Evolutionary conservation across 2,888 invertebrate species (phyloP).

Genomic region (Eucera pruinosa): DNA sequence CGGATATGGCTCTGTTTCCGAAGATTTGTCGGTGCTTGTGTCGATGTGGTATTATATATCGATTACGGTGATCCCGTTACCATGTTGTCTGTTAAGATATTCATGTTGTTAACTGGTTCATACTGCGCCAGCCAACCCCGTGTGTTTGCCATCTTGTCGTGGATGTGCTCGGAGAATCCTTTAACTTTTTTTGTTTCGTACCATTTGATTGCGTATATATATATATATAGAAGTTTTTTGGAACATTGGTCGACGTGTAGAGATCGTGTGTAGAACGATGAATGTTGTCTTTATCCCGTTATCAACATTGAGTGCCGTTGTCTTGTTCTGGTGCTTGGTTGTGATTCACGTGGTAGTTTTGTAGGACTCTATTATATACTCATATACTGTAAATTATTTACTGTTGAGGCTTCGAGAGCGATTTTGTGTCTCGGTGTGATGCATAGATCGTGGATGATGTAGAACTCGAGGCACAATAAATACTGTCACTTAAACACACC

Average conservation of each 20-base stretch:
- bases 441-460: constrained; percentile 27
- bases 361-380: constrained; percentile 24
- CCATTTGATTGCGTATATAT: constrained; percentile 8
- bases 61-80: constrained; percentile 21
- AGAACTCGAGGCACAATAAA: constrained; percentile 37
- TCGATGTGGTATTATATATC: constrained; percentile 49
- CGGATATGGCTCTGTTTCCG: constrained; percentile 20
- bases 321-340: constrained; percentile 42
- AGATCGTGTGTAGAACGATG: constrained; percentile 39
- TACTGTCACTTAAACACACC: constrained; percentile 37
- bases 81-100: constrained; percentile 30
- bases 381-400: constrained; percentile 10
- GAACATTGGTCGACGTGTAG: constrained; percentile 23
- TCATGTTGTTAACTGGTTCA: constrained; percentile 31
- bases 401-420: constrained; percentile 20
- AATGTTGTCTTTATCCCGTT: constrained; percentile 40
- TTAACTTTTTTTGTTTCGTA: constrained; percentile 7
- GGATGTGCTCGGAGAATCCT: constrained; percentile 21
- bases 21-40: constrained; percentile 38
- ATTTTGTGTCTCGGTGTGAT: constrained; percentile 45
- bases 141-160: constrained; percentile 25
- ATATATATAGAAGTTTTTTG: not conserved
- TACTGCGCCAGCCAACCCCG: constrained; percentile 28
- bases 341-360: constrained; percentile 48
- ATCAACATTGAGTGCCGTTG: constrained; percentile 22